Evolutionary conservation across 2,797 vertebrate genomes (phyloP).

Genomic region (Falco naumanni): DNA sequence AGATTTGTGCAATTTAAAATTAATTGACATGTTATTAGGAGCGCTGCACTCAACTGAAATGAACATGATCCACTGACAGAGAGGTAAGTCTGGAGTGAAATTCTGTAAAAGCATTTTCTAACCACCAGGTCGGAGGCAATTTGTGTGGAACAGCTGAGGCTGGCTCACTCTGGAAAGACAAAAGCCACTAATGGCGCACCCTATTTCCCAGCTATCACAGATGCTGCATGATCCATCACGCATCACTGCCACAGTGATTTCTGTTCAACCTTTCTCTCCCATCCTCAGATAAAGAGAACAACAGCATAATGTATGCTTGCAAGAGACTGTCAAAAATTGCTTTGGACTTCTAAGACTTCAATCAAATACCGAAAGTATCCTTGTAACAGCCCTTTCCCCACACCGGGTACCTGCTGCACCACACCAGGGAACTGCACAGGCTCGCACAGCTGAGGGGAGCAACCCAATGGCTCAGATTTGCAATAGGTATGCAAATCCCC

Average conservation of each 20-base stretch:
- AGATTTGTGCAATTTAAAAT: constrained; percentile 2
- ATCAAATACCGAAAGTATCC: neutral
- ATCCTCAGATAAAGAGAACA: neutral
- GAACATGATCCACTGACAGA: neutral
- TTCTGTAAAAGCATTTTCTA: constrained; percentile 2
- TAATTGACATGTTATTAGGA: constrained; percentile 2
- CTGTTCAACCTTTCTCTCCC: neutral
- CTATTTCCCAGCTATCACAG: neutral
- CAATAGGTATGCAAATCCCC: neutral
- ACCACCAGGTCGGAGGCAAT: neutral
- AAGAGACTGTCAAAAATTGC: neutral
- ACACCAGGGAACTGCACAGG: neutral
- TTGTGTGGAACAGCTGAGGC: neutral
- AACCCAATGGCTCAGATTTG: neutral
- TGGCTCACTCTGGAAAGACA: neutral
- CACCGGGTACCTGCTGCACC: neutral
- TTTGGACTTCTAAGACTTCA: neutral
- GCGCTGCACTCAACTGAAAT: neutral
- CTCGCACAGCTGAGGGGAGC: neutral
- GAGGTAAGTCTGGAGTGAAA: neutral
- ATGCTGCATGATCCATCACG: neutral
- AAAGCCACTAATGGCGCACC: neutral
- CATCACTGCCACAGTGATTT: rapidly evolving
- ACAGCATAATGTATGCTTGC: neutral
- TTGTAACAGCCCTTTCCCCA: neutral